Conservation (phyloP, 2,113 vertebrate species). For the Corythaeola cristata region DNA sequence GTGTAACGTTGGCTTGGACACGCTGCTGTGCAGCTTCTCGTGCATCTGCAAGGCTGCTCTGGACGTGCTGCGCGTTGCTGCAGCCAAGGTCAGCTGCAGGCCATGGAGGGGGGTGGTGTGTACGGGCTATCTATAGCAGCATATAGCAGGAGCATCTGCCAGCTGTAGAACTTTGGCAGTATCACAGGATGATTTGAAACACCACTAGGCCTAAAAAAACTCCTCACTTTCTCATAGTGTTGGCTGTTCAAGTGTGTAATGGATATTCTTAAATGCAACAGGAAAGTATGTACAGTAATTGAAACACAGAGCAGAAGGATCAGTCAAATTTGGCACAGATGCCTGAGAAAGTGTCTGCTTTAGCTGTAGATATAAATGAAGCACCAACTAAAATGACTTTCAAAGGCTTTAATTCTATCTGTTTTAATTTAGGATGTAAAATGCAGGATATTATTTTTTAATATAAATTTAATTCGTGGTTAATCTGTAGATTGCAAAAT, state of each 20-base stretch:
- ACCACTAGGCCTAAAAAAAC: background rate
- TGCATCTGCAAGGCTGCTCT: background rate
- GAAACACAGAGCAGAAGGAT: conserved; percentile 63
- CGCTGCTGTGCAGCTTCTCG: background rate
- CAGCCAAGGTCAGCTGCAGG: background rate
- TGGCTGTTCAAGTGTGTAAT: conserved; percentile 52
- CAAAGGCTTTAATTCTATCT: conserved; percentile 68
- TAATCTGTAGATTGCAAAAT: conserved; percentile 61
- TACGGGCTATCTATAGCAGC: background rate
- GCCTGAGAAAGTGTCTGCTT: conserved; percentile 61
- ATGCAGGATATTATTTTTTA: conserved; percentile 57
- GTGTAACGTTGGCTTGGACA: background rate
- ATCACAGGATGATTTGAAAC: conserved; percentile 9
- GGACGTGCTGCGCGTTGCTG: background rate
- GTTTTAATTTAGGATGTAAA: conserved; percentile 70
- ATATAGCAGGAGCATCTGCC: background rate
- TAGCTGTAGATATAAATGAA: conserved; percentile 65
- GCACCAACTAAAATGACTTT: conserved; percentile 64
- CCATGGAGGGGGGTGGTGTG: background rate
- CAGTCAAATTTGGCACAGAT: conserved; percentile 52
- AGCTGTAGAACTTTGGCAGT: background rate
- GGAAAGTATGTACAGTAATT: conserved; percentile 62
- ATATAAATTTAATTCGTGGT: conserved; percentile 63
- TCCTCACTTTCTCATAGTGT: background rate
- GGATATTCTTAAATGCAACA: conserved; percentile 50